Conservation (phyloP, 2,113 vertebrate species). For the Lepus americanus region DNA sequence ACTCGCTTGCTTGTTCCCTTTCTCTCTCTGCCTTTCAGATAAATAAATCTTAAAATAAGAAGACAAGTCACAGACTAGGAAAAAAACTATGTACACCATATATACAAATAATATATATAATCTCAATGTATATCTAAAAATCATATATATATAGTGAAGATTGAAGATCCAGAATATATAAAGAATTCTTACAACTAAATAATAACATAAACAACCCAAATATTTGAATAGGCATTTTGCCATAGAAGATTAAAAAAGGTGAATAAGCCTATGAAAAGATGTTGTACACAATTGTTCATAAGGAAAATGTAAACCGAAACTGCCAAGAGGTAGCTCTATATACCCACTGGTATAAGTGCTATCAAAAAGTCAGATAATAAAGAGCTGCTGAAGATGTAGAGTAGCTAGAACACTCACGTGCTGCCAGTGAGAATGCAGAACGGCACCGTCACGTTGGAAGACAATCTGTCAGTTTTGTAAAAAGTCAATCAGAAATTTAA, state of each 20-base stretch:
- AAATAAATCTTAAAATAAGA: too few relatives aligned
- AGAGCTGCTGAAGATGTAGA: not conserved
- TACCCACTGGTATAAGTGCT: not conserved
- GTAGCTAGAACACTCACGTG: not conserved
- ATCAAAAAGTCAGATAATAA: not conserved
- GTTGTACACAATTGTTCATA: not conserved
- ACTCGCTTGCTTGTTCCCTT: too few relatives aligned
- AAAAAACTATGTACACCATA: not conserved
- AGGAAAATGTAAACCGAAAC: constrained; percentile 5
- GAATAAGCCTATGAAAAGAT: not conserved
- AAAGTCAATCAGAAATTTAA: not conserved
- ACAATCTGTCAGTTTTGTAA: not conserved
- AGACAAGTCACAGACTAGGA: not conserved
- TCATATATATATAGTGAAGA: not conserved
- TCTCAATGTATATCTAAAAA: too few relatives aligned
- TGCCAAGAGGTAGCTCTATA: not conserved
- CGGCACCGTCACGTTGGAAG: not conserved
- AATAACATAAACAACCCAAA: not conserved
- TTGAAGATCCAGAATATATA: not conserved
- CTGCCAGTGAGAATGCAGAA: not conserved
- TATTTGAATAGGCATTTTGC: not conserved
- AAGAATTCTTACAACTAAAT: constrained; percentile 25
- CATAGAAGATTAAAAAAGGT: not conserved
- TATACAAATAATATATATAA: not conserved
- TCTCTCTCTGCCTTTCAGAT: too few relatives aligned